Evolutionary conservation across 2,113 vertebrate genomes (phyloP), one percentile per base, ranked within the genome.

Genomic region (Periophthalmodon schlosseri): DNA sequence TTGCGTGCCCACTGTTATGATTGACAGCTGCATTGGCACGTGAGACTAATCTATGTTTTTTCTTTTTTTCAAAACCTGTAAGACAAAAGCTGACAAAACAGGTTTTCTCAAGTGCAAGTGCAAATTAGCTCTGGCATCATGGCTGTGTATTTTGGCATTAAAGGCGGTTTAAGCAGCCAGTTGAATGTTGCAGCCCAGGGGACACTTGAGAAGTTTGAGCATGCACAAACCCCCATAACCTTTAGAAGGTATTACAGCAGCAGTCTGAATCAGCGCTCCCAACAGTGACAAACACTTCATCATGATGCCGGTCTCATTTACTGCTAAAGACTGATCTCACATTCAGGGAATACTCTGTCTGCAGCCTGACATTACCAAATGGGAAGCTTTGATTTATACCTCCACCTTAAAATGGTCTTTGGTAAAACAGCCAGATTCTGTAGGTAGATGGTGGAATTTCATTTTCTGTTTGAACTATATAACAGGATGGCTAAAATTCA

Each of bases 231-330:
- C 33, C 56, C 9, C 24, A n/a, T 50, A 57, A 74, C 44, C 58
- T 75, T 73, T 28, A 76, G 50, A 65, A 70, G 28, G 50, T 76
- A 18, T 34, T 71, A 54, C 65, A 66, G 63, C 24, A 24, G 56
- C 46, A 56, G 69, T 64, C 13, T 63, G 61, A 50, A 36, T 52
- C 58, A 63, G 49, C 46, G 33, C 44, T 23, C 65, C 65, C 39
- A 44, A 39, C 18, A 68, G 46, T 56, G 23, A 57, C 69, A 73
- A 46, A 64, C 47, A 66, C 61, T 72, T 60, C 74, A 44, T 69
- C 60, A 46, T 61, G 69, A 71, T 33, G 50, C 34, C 21, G 15
- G n/a, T 13, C 65, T 46, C 66, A 24, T 47, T 49, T 68, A 47
- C n/a, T 12, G 21, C 39, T 49, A 23, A 68, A 49, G 39, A 49